phyloP scores from a whole-genome alignment of 2,888 invertebrate genomes.

The Drosophila mayaguana region DNA sequence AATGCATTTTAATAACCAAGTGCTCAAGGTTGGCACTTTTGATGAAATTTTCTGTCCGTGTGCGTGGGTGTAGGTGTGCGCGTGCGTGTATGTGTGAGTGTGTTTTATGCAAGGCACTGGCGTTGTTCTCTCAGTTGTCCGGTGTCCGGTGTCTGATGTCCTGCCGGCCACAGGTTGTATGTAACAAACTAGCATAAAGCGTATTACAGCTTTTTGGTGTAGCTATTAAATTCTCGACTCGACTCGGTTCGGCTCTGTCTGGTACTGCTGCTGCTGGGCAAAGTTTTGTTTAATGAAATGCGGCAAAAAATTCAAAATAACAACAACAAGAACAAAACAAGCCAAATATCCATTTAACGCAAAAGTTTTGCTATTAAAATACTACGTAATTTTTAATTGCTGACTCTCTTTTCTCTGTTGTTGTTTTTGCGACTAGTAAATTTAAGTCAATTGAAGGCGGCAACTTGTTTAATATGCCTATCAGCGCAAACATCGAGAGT shows the following conservation, averaged over 20 bases:
- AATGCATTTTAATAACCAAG: constrained; percentile 80
- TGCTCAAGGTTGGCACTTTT: constrained; percentile 78
- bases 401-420: constrained; percentile 18
- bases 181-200: constrained; percentile 67
- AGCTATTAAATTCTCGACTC: constrained; percentile 75
- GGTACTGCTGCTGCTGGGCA: constrained; percentile 53
- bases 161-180: constrained; percentile 70
- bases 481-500: constrained; percentile 46
- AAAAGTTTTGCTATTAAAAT: constrained; percentile 79
- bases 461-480: constrained; percentile 31
- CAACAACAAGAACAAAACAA: constrained; percentile 46
- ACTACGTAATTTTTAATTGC: constrained; percentile 80
- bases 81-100: neutral
- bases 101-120: constrained; percentile 44
- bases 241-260: constrained; percentile 53
- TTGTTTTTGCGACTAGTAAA: constrained; percentile 43
- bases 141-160: constrained; percentile 4
- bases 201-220: constrained; percentile 70
- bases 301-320: constrained; percentile 65
- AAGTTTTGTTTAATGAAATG: constrained; percentile 81
- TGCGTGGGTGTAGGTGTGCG: constrained; percentile 2
- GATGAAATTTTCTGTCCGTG: constrained; percentile 67
- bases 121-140: constrained; percentile 26
- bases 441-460: constrained; percentile 50
- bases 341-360: constrained; percentile 73